These are phyloP conservation scores for Cancer borealis DNA, from an alignment of 2,888 invertebrate genomes.

Conservation along the genomic window DNA sequence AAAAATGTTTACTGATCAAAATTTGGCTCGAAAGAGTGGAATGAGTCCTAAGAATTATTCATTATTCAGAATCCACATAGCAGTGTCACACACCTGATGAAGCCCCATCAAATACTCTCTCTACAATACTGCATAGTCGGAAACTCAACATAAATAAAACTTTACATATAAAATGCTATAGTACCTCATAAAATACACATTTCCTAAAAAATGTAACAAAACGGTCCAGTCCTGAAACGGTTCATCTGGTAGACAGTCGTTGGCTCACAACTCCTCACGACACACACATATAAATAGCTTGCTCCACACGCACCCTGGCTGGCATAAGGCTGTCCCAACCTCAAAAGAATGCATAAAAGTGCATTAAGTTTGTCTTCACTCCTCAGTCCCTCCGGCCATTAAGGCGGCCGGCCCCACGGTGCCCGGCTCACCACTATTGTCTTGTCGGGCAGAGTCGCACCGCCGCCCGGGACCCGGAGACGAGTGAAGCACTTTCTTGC, in stretches of 20 bases:
- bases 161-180: conserved; percentile 62
- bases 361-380: conserved; percentile 72
- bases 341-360: conserved; percentile 75
- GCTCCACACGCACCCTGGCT: conserved; percentile 74
- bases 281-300: conserved; percentile 74
- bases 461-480: conserved; percentile 55
- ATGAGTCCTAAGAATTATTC: conserved; percentile 59
- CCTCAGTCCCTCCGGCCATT: conserved; percentile 64
- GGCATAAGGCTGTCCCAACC: conserved; percentile 75
- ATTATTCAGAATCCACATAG: conserved; percentile 42
- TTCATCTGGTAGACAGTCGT: conserved; percentile 66
- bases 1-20: conserved; percentile 51
- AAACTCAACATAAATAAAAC: conserved; percentile 68
- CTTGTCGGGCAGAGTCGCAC: conserved; percentile 39
- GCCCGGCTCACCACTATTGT: conserved; percentile 34
- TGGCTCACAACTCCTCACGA: conserved; percentile 55
- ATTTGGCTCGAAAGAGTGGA: conserved; percentile 56
- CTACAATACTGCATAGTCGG: conserved; percentile 73
- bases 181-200: conserved; percentile 58
- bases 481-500: conserved; percentile 68
- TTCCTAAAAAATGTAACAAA: conserved; percentile 63
- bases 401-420: conserved; percentile 14
- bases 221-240: conserved; percentile 54
- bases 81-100: conserved; percentile 67
- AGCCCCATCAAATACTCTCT: conserved; percentile 68